Evolutionary conservation across 1,140 invertebrate genomes (phyloP), one percentile per base, ranked within the genome.

Genomic region (Pantala flavescens): DNA sequence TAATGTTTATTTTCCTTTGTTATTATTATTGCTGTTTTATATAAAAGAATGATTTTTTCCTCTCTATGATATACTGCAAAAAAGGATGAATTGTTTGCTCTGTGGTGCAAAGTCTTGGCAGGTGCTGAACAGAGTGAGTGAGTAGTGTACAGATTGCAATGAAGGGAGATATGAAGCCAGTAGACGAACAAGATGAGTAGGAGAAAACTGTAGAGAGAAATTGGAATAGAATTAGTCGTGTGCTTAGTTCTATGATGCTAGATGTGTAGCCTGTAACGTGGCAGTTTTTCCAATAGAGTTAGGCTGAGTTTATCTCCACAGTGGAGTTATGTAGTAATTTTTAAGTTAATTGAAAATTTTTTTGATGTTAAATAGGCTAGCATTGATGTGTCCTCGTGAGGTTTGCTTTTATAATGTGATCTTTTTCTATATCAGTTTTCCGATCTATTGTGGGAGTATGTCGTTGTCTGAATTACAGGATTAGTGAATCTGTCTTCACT

Each of bases 31-130:
- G n/a, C 49, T 63, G 49, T 63, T 63, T 63, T 63, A 21, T 63
- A 63, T 19, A 63, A 63, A 63, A 63, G 49, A 21, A 3, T 63
- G 5, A 63, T 19, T 63, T 63, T 63, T 63, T 21, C n/a, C 49
- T 63, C 49, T 63, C 49, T 63, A 63, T 63, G 49, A 63, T 63
- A 63, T 63, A 7, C 49, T 21, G n/a, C 49, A 63, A 63, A 63
- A 63, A 63, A 63, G 49, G 49, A 63, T 63, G 49, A 63, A 63
- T 63, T 63, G 49, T 63, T 63, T 63, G 49, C 49, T 63, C 49
- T 63, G 49, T 63, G 49, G 49, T 63, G 49, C 49, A 63, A 63
- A 63, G 49, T 63, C 49, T 63, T 63, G 49, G 49, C 49, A 63
- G 49, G 49, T 63, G 49, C 49, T 5, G 49, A 63, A 63, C 49